Base-by-base conservation (phyloP, 2,888 invertebrate genomes). In the Sarcophaga subvicina region DNA sequence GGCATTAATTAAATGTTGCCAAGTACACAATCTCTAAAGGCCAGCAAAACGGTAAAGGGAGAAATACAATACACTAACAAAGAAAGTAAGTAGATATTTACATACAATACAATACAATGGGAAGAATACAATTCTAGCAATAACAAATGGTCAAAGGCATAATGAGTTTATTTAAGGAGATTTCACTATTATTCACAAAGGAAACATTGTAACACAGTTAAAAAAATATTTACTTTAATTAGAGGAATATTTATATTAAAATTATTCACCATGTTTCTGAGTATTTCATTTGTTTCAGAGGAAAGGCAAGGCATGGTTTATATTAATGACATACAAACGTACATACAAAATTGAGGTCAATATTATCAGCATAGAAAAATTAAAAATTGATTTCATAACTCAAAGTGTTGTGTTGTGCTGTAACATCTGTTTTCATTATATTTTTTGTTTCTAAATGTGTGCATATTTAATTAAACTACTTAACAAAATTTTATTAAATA, bases 1-100 rank as follows among this genome's bases (percentile, higher is more conserved):
- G 49, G 66, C 45, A 66, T 84, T 84, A 84, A 84, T 84, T 84
- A 80, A 84, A 76, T 60, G 37, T 37, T 70, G 17, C 17, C 60
- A 69, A 59, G 20, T 12, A 69, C 63, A 59, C 64, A 66, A 22
- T 62, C 64, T 12, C 8, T 8, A 67, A 49, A 69, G 20, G 8
- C 37, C 11, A n/a, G 14, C 25, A 77, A 71, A 27, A 14, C 47
- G 14, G 14, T 10, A 47, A 71, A 20, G 27, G 20, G 20, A 47
- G 10, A 47, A 54, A 54, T 54, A 37, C 37, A 37, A 37, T 6
- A 37, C 37, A 37, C 0, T 37, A 37, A 37, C 6, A 49, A 62
- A 54, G 25, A 20, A 75, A 20, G 17, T 64, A 5, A 25, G 10
- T 49, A 47, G 47, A 45, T 60, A 22, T 10, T 54, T 54, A 54